Percentiles rank a stretch among this genome's conserved stretches.
phyloP scores from a whole-genome alignment of 2,113 vertebrate species.

The Toxotes jaculatrix region DNA sequence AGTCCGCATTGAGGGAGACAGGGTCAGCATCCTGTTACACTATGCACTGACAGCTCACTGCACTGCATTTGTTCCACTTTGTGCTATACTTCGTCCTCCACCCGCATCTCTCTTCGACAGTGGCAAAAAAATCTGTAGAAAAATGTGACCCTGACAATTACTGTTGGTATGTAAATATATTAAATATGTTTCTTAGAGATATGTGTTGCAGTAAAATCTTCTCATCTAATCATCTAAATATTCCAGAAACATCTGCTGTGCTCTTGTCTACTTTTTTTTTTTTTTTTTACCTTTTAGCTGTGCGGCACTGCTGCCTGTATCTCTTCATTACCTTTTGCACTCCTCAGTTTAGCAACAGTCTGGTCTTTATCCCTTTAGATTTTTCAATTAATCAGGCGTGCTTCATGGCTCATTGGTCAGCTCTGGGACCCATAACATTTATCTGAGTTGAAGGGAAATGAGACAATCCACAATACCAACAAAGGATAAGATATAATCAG shows the following conservation, averaged over 20 bases:
- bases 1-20: not conserved
- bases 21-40: not conserved
- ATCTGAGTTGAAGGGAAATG: slow-evolving; percentile 67
- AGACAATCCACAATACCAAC: slow-evolving; percentile 62
- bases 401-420: slow-evolving; percentile 68
- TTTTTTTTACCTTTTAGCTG: slow-evolving; percentile 25
- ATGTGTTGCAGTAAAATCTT: not conserved
- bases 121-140: not conserved
- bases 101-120: not conserved
- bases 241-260: not conserved
- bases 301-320: slow-evolving; percentile 26
- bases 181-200: not conserved
- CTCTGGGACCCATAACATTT: slow-evolving; percentile 60
- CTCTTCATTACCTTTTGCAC: slow-evolving; percentile 62
- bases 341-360: slow-evolving; percentile 48
- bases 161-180: not conserved
- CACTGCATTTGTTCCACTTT: no score
- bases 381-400: slow-evolving; percentile 73
- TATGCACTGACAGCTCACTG: no score
- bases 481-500: slow-evolving; percentile 65
- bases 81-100: no score
- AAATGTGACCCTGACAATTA: not conserved
- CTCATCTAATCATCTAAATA: not conserved
- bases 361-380: slow-evolving; percentile 65
- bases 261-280: not conserved